A percentile compares a stretch with the other conserved stretches of the same genome.
Evolutionary conservation across 2,113 vertebrate genomes (phyloP).

Genomic region (Urocynchramus pylzowi): DNA sequence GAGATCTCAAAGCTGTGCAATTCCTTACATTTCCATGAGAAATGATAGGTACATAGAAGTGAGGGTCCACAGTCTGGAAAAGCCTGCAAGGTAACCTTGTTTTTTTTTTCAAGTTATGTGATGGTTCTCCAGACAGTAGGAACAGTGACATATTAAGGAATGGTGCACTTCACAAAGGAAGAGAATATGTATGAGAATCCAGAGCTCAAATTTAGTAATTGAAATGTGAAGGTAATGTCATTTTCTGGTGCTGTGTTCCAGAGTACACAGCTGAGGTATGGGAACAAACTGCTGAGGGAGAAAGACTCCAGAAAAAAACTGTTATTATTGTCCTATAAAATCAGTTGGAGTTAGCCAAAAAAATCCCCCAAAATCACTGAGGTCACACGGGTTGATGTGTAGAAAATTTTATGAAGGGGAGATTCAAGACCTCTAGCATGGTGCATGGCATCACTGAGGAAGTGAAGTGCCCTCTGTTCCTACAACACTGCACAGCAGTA

Average conservation of each 20-base stretch:
- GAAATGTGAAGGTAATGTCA: background rate
- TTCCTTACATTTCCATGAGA: background rate
- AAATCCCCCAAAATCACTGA: accelerated
- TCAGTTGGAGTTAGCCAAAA: background rate
- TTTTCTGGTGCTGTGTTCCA: background rate
- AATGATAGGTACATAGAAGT: background rate
- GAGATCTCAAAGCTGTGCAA: background rate
- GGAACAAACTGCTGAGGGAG: background rate
- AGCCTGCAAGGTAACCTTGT: background rate
- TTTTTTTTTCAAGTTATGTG: background rate
- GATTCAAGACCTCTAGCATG: background rate
- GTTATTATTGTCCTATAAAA: background rate
- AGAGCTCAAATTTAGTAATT: background rate
- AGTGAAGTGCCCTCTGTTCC: background rate
- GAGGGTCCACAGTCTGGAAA: background rate
- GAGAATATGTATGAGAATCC: background rate
- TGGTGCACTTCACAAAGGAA: background rate
- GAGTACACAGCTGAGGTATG: background rate
- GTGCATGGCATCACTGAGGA: background rate
- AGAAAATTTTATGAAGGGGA: background rate
- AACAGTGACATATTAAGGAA: background rate
- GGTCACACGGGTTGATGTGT: background rate
- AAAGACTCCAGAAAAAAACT: background rate
- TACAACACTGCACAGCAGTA: background rate
- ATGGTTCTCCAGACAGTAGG: background rate